Percentiles rank a stretch among this genome's conserved stretches.
These are phyloP conservation scores for Onychomys torridus DNA, from an alignment of 2,797 vertebrate genomes.

Conservation along the genomic window DNA sequence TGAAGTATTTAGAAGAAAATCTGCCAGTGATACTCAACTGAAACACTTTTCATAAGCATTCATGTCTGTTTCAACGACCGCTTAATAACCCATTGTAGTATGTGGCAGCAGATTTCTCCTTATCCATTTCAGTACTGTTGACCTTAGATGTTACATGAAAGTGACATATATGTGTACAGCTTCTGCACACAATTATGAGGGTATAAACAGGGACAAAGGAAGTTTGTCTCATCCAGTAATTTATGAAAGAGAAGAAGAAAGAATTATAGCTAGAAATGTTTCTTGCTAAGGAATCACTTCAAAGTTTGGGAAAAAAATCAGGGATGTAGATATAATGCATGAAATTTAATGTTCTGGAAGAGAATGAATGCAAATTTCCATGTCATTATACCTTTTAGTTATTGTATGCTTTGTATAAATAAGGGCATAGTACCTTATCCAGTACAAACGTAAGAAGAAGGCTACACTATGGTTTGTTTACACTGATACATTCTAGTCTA, in stretches of 20 bases:
- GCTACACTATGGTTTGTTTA: background rate
- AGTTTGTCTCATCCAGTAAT: background rate
- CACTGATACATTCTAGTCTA: background rate
- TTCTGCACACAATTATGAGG: background rate
- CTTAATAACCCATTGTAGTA: background rate
- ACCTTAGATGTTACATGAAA: background rate
- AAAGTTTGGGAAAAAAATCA: background rate
- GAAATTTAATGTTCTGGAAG: background rate
- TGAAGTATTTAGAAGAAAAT: slow-evolving; percentile 18
- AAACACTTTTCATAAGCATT: background rate
- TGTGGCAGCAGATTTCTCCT: background rate
- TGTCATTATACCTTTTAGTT: background rate
- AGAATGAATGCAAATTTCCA: background rate
- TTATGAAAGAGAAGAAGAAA: background rate
- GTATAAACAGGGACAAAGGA: background rate
- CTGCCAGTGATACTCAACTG: background rate
- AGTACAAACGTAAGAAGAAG: background rate
- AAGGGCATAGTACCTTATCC: background rate
- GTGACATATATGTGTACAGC: rapidly evolving
- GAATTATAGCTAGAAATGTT: background rate
- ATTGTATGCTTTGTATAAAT: background rate
- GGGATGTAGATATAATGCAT: background rate
- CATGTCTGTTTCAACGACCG: background rate
- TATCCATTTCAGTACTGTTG: background rate
- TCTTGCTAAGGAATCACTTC: background rate